Evolutionary conservation across 2,888 invertebrate species (phyloP).

Genomic region (Cerastoderma edule): DNA sequence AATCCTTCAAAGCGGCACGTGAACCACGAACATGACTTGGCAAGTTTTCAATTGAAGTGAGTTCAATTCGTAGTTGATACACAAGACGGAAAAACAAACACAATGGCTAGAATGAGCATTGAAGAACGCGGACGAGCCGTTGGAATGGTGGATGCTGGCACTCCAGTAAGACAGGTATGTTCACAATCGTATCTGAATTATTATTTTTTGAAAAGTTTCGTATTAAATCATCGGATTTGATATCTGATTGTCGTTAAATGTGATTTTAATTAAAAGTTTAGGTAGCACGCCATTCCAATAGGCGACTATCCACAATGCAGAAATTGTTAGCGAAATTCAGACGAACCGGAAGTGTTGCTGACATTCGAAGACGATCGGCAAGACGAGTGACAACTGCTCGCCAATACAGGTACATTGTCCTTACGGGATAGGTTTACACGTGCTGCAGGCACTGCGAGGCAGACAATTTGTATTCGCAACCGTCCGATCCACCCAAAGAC

Average conservation of each 20-base stretch:
- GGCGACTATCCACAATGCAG: constrained; percentile 1
- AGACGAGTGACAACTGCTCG: background rate
- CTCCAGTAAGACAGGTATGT: background rate
- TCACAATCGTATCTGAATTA: background rate
- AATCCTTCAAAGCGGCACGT: too few species aligned
- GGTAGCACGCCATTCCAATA: background rate
- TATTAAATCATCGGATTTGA: too few species aligned
- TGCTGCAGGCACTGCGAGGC: background rate
- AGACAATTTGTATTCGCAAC: background rate
- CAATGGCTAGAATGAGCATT: background rate
- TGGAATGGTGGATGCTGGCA: background rate
- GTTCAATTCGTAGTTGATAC: too few species aligned
- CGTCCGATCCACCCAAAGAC: background rate
- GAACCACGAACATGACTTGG: too few species aligned
- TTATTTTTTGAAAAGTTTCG: background rate
- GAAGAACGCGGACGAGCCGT: background rate
- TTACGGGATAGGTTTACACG: background rate
- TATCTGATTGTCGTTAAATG: background rate
- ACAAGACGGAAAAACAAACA: background rate
- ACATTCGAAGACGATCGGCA: too few species aligned
- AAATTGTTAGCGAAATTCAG: background rate
- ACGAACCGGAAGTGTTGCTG: background rate
- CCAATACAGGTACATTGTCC: background rate
- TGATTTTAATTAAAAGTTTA: background rate
- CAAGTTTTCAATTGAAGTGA: too few species aligned